These are phyloP conservation scores for Raja brachyura DNA, from an alignment of 2,113 vertebrate species.

Conservation along the genomic window DNA sequence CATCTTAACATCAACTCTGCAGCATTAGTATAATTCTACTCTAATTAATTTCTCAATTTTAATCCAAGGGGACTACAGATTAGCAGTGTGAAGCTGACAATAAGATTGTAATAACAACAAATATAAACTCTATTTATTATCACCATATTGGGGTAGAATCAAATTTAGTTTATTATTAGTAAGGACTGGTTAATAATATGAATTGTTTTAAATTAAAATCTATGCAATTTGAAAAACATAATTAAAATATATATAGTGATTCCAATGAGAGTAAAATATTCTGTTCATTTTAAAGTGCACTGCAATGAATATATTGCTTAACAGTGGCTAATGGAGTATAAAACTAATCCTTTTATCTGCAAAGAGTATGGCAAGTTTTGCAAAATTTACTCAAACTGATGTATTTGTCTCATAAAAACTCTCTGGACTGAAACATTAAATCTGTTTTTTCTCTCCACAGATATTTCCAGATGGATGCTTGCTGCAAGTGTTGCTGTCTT, in stretches of 20 bases:
- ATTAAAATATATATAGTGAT: not conserved
- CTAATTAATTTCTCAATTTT: not conserved
- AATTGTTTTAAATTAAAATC: not conserved
- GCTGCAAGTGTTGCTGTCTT: not conserved
- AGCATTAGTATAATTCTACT: not conserved
- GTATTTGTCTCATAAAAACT: not conserved
- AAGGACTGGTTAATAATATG: not conserved
- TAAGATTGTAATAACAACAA: not conserved
- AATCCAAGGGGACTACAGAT: not conserved
- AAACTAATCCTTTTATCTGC: not conserved
- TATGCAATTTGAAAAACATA: not conserved
- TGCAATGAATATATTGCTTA: not conserved
- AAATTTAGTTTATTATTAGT: not conserved
- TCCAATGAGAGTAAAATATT: not conserved
- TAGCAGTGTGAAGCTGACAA: not conserved
- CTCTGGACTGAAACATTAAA: not conserved
- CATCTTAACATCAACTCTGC: not conserved
- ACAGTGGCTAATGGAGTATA: not conserved
- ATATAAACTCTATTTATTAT: not conserved
- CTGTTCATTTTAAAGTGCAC: not conserved
- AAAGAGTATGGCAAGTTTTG: not conserved
- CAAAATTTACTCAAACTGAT: not conserved
- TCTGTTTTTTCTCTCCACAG: too few species aligned
- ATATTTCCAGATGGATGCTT: too few species aligned
- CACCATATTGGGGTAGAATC: not conserved